Conservation (phyloP, 1,140 invertebrate species). For the Drosophila ficusphila region DNA sequence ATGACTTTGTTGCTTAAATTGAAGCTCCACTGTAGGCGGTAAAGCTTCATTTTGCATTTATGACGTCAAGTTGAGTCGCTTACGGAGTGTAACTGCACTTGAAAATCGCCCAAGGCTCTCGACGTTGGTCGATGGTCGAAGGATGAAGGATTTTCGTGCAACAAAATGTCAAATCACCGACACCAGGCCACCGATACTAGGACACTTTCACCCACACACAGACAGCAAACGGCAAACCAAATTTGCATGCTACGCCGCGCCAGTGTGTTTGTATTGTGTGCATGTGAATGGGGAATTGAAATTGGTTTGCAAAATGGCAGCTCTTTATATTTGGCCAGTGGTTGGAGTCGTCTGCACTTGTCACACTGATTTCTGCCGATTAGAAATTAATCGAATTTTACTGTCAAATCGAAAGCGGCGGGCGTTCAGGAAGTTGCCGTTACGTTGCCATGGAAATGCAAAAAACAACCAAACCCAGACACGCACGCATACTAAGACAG, state of each 20-base stretch:
- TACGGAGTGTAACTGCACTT: constrained; percentile 43
- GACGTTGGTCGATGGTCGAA: not conserved
- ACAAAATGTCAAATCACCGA: constrained; percentile 60
- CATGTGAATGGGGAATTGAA: constrained; percentile 43
- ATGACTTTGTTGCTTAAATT: not conserved
- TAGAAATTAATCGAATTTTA: constrained; percentile 83
- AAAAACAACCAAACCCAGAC: constrained; percentile 65
- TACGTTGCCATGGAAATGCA: constrained; percentile 78
- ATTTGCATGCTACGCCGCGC: constrained; percentile 65
- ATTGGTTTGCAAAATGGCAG: constrained; percentile 58
- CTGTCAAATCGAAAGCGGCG: constrained; percentile 76
- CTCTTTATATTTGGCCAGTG: constrained; percentile 60
- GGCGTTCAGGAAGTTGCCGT: constrained; percentile 50
- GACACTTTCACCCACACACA: constrained; percentile 31
- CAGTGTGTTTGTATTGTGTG: constrained; percentile 22
- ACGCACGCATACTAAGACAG: constrained; percentile 39
- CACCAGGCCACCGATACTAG: constrained; percentile 21
- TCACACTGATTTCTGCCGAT: constrained; percentile 76
- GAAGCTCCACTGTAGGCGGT: constrained; percentile 1
- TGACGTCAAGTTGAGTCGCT: constrained; percentile 37
- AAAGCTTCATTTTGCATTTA: constrained; percentile 30
- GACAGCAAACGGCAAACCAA: constrained; percentile 40
- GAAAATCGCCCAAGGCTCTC: constrained; percentile 15
- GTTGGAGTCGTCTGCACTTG: constrained; percentile 61
- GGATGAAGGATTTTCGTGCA: constrained; percentile 42